Percentiles rank a stretch among this genome's conserved stretches.
Conservation (phyloP, 2,888 invertebrate species). For the Dicyrtomina minuta region DNA sequence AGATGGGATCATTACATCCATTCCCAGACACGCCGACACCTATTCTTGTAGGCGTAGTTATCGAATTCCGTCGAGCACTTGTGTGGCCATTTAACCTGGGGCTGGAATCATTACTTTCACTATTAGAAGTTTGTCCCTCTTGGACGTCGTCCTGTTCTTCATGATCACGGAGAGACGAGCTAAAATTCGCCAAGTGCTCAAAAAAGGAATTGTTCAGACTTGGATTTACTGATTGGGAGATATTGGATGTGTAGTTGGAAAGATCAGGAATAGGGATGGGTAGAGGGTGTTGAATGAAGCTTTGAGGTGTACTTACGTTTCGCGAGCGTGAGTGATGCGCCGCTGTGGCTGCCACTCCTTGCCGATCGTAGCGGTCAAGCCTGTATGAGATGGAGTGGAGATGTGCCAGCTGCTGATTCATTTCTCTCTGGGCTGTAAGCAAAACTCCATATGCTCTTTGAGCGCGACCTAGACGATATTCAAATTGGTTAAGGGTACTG, state of each 20-base stretch:
- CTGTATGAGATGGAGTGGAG: conserved; percentile 16
- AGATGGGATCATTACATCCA: too few species aligned
- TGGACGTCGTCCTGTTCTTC: too few species aligned
- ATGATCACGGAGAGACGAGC: neutral
- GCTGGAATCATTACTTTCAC: neutral
- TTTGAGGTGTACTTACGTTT: too few species aligned
- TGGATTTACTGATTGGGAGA: too few species aligned
- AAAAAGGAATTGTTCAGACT: neutral
- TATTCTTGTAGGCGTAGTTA: too few species aligned
- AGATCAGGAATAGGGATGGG: too few species aligned
- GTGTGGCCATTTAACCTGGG: neutral
- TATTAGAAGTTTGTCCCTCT: neutral
- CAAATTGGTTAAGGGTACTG: conserved; percentile 14
- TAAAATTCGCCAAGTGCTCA: neutral
- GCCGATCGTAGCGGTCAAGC: conserved; percentile 5
- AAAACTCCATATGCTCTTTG: conserved; percentile 14
- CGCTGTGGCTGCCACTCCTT: too few species aligned
- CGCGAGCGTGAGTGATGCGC: too few species aligned
- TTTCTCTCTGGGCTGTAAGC: conserved; percentile 18
- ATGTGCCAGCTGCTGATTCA: conserved; percentile 20
- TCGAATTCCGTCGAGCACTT: neutral
- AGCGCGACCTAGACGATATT: conserved; percentile 13
- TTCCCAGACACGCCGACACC: too few species aligned
- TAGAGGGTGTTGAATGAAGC: too few species aligned
- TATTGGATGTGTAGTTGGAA: too few species aligned